Percentiles rank a stretch among this genome's conserved stretches.
These are phyloP conservation scores for Tenebrosternarchus preto DNA, from an alignment of 2,113 vertebrate species.

Conservation along the genomic window DNA sequence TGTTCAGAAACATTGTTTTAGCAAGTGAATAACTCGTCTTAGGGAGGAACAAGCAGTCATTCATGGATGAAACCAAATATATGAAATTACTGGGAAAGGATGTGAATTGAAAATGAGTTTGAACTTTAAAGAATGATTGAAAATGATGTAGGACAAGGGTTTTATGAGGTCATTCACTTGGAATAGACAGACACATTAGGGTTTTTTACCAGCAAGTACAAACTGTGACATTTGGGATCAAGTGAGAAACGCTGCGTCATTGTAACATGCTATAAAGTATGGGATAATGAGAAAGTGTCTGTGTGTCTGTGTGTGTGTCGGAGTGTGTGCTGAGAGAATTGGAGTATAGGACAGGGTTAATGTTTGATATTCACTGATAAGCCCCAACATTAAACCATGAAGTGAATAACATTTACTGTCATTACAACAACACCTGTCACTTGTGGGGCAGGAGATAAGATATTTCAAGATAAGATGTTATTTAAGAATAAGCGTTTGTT, in stretches of 20 bases:
- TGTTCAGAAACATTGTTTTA: slow-evolving; percentile 33
- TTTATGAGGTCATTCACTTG: background rate
- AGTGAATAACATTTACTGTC: too few relatives aligned
- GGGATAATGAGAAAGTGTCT: background rate
- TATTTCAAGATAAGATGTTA: too few relatives aligned
- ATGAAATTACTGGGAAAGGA: slow-evolving; percentile 22
- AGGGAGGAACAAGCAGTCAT: background rate
- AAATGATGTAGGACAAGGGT: background rate
- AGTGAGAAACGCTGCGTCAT: background rate
- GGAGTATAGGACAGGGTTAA: too few relatives aligned
- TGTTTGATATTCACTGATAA: too few relatives aligned
- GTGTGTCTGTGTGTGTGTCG: background rate
- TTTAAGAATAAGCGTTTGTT: too few relatives aligned
- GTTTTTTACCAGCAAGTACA: background rate
- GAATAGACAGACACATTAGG: background rate
- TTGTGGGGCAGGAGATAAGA: too few relatives aligned
- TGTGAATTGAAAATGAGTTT: slow-evolving; percentile 9
- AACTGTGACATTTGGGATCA: slow-evolving; percentile 7
- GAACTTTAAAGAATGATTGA: background rate
- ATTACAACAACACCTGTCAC: too few relatives aligned
- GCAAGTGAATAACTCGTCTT: slow-evolving; percentile 26
- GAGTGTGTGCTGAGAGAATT: background rate
- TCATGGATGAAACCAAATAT: slow-evolving; percentile 17
- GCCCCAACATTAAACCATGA: too few relatives aligned
- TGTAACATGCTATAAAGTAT: background rate